phyloP scores from a whole-genome alignment of 2,797 vertebrate genomes.

The Microctenopoma lineatum region DNA sequence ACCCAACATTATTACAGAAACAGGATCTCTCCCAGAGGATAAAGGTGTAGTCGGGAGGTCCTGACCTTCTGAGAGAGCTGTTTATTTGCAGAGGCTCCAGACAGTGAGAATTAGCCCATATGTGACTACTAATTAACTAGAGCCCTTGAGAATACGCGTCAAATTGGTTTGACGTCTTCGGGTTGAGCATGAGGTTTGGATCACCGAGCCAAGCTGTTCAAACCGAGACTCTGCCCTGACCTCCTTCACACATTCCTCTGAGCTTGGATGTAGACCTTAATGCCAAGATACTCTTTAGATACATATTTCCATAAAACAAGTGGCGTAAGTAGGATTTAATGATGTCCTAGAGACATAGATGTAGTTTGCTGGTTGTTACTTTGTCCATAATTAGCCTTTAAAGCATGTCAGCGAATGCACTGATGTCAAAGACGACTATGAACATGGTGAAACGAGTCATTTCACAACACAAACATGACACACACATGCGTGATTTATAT shows the following conservation, averaged over 20 bases:
- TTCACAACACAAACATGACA: too few species aligned
- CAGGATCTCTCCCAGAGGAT: constrained; percentile 45
- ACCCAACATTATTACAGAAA: constrained; percentile 53
- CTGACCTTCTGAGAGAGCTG: constrained; percentile 47
- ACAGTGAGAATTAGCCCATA: constrained; percentile 46
- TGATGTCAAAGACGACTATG: too few species aligned
- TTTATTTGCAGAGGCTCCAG: constrained; percentile 66
- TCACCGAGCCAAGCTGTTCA: constrained; percentile 47
- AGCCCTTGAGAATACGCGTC: constrained; percentile 54
- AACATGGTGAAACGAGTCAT: too few species aligned
- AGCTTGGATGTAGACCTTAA: constrained; percentile 19
- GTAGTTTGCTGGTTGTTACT: too few species aligned
- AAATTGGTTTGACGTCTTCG: constrained; percentile 51
- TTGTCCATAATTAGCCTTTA: too few species aligned
- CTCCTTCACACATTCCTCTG: constrained; percentile 26
- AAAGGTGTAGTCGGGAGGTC: constrained; percentile 40
- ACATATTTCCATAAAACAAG: background rate
- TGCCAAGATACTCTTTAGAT: background rate
- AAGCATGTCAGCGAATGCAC: too few species aligned
- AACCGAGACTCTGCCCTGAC: constrained; percentile 36
- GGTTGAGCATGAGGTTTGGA: constrained; percentile 25
- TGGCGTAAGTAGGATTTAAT: background rate
- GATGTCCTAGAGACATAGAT: too few species aligned
- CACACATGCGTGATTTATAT: too few species aligned
- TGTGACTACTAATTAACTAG: constrained; percentile 60